Evolutionary conservation across 2,797 vertebrate species (phyloP), one percentile per base, ranked within the genome.

Genomic region (Myripristis murdjan): DNA sequence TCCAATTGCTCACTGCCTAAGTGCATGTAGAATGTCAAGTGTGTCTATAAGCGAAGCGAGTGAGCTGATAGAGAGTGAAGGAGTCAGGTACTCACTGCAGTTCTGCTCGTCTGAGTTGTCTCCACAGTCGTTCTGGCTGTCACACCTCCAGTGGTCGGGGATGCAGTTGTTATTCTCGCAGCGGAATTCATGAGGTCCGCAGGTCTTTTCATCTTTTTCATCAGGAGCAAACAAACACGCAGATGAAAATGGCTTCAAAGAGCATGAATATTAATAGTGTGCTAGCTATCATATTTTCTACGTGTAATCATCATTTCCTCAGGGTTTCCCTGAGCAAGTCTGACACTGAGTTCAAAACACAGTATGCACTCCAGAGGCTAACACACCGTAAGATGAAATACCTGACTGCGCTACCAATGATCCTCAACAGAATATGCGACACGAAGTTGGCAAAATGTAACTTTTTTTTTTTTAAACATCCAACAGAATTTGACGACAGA

Each of bases 101-200:
- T 95, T 96, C 91, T 97, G 96, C 92, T 99, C 98, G 67, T 99
- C 98, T 18, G 98, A 98, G 93, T 97, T 97, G 91, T 99, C 98
- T 83, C 97, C 98, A 26, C 98, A 99, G 77, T 99, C 98, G 5
- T 99, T 99, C 88, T 99, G 97, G 82, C 97, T 97, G 92, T 99
- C 98, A 89, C 98, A 99, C 67, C 96, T 94, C 98, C 97, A 99
- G 61, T 99, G 98, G 87, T 99, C 98, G 8, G 98, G 98, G 91
- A 99, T 99, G 91, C 98, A 99, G 95, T 99, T 99, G 95, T 96
- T 99, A 94, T 99, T 99, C 94, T 97, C 96, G 70, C 98, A 99
- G 82, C 96, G 97, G 89, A 98, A 99, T 90, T 99, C 97, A 83
- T 99, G 97, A 91, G 97, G 97, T 58, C 97, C 98, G 70, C 98